Percentiles rank a stretch among this genome's conserved stretches.
These are phyloP conservation scores for Petrocephalus sullivani DNA, from an alignment of 2,797 vertebrate genomes.

Conservation along the genomic window DNA sequence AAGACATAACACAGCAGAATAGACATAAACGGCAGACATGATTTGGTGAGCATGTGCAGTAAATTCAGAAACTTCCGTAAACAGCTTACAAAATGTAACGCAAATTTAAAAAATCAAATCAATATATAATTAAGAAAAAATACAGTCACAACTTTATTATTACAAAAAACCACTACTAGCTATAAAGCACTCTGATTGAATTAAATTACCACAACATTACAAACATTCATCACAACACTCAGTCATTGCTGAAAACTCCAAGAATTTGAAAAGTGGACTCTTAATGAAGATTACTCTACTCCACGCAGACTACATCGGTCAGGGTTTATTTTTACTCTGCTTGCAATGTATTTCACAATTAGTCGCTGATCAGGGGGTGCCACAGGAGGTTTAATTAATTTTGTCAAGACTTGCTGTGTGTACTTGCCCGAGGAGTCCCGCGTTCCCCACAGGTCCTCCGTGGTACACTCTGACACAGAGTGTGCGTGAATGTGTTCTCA, in stretches of 20 bases:
- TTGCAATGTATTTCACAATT: not conserved
- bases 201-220: not conserved
- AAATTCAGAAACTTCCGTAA: not conserved
- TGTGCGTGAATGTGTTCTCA: not conserved
- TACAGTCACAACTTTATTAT: not conserved
- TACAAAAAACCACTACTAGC: not conserved
- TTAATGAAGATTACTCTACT: conserved; percentile 13
- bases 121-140: not conserved
- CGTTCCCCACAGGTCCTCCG: not conserved
- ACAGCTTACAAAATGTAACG: not conserved
- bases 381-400: conserved; percentile 1
- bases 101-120: not conserved
- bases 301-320: not conserved
- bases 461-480: not conserved
- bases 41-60: not conserved
- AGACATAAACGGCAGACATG: not conserved
- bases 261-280: not conserved
- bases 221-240: not conserved
- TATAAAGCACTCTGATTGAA: not conserved
- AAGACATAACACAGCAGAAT: not conserved
- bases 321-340: conserved; percentile 6
- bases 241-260: not conserved
- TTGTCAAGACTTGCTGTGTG: not conserved
- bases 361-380: conserved; percentile 14
- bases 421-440: not conserved